Evolutionary conservation across 2,113 vertebrate genomes (phyloP).

Genomic region (Candoia aspera): DNA sequence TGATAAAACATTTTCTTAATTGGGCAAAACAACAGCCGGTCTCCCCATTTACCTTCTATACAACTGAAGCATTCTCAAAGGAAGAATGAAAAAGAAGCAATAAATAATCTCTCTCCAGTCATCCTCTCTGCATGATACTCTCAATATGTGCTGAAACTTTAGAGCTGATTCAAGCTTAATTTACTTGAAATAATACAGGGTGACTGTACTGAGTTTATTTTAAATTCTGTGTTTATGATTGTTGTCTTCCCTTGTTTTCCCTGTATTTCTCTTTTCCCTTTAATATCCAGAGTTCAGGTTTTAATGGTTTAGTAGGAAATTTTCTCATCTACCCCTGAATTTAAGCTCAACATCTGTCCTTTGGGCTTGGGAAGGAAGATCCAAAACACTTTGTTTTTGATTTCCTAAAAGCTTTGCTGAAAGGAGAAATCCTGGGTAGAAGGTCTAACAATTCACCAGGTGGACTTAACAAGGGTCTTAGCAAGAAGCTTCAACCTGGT

Average conservation of each 20-base stretch:
- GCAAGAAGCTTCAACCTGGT: background rate
- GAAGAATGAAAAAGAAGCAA: background rate
- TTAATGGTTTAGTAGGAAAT: background rate
- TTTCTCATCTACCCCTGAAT: background rate
- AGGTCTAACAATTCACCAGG: background rate
- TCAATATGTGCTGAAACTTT: background rate
- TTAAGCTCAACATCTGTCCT: background rate
- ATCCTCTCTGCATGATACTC: background rate
- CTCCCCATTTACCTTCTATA: background rate
- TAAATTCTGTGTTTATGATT: background rate
- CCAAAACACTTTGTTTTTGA: background rate
- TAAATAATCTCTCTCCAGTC: background rate
- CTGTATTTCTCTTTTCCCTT: background rate
- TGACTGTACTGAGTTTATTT: background rate
- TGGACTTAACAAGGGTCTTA: background rate
- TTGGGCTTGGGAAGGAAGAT: background rate
- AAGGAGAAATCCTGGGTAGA: background rate
- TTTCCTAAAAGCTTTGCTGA: background rate
- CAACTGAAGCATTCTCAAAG: background rate
- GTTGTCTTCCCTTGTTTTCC: background rate
- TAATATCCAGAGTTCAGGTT: background rate
- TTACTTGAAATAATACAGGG: background rate
- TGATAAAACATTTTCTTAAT: background rate
- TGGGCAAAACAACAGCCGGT: background rate
- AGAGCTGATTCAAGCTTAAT: background rate